phyloP scores from a whole-genome alignment of 2,888 invertebrate species.

The Petrophora chlorosata region DNA sequence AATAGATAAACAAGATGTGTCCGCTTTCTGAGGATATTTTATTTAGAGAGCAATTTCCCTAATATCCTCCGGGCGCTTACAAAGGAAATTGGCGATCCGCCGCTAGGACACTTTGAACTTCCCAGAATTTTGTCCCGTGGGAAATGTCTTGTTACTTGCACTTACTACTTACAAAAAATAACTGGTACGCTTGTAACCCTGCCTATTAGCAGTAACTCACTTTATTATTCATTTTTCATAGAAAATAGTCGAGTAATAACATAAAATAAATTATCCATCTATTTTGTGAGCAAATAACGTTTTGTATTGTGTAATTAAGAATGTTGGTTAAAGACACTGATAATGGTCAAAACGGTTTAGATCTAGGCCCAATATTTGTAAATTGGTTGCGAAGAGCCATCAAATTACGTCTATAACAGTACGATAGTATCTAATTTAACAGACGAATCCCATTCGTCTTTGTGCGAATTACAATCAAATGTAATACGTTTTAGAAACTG shows the following conservation, averaged over 20 bases:
- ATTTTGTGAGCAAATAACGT: too few species aligned
- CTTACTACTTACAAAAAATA: constrained; percentile 34
- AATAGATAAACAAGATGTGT: constrained; percentile 44
- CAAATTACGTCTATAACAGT: constrained; percentile 28
- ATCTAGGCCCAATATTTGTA: too few species aligned
- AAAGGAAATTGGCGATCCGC: constrained; percentile 62
- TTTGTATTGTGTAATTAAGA: too few species aligned
- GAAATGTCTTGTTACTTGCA: constrained; percentile 40
- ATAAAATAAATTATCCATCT: too few species aligned
- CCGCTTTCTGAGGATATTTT: constrained; percentile 49
- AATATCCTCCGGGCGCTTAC: constrained; percentile 59
- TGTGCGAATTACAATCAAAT: constrained; percentile 61
- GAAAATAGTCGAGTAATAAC: constrained; percentile 2
- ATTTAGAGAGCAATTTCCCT: constrained; percentile 63
- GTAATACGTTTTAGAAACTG: constrained; percentile 63
- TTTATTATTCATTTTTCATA: constrained; percentile 14
- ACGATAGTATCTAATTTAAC: constrained; percentile 44
- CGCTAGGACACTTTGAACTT: constrained; percentile 57
- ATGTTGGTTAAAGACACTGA: too few species aligned
- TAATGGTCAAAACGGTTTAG: too few species aligned
- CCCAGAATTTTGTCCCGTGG: constrained; percentile 47
- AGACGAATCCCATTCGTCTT: constrained; percentile 52
- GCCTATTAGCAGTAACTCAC: constrained; percentile 12
- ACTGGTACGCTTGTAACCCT: constrained; percentile 21
- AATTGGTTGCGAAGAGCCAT: constrained; percentile 21